phyloP scores from a whole-genome alignment of 2,888 invertebrate species.

The Drosophila barbarae region DNA sequence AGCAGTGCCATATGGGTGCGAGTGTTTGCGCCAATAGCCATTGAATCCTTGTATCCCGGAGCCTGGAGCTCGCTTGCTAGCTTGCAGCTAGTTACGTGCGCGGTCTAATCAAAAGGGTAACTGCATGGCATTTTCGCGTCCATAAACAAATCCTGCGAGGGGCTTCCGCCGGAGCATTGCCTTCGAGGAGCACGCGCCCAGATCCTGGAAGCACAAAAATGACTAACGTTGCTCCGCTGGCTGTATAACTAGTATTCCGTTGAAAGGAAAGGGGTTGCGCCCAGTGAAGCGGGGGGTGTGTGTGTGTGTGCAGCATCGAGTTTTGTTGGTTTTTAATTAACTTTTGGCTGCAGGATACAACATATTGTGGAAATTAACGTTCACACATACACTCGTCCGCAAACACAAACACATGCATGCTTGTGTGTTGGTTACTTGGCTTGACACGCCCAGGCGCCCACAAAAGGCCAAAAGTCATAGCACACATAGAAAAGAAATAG shows the following conservation, averaged over 20 bases:
- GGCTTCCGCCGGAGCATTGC: slow-evolving; percentile 7
- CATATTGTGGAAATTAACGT: slow-evolving; percentile 78
- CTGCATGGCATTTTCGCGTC: slow-evolving; percentile 38
- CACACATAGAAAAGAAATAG: neutral
- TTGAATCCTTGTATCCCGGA: slow-evolving; percentile 36
- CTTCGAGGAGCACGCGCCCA: slow-evolving; percentile 31
- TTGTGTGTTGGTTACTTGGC: slow-evolving; percentile 44
- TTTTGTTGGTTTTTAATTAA: slow-evolving; percentile 80
- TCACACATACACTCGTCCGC: slow-evolving; percentile 38
- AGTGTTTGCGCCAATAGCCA: slow-evolving; percentile 51
- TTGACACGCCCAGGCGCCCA: slow-evolving; percentile 31
- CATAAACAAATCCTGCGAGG: slow-evolving; percentile 40
- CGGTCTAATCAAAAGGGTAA: slow-evolving; percentile 43
- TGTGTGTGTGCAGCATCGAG: slow-evolving; percentile 59
- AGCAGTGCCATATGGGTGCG: slow-evolving; percentile 46
- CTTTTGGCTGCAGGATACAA: slow-evolving; percentile 79
- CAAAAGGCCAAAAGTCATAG: slow-evolving; percentile 43
- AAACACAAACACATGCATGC: slow-evolving; percentile 53
- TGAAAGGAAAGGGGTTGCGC: slow-evolving; percentile 31
- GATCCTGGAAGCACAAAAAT: slow-evolving; percentile 46
- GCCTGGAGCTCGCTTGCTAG: neutral
- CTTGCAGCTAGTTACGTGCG: slow-evolving; percentile 34
- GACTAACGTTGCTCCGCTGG: slow-evolving; percentile 32
- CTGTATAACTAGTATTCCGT: slow-evolving; percentile 36
- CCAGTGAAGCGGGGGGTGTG: slow-evolving; percentile 12